Evolutionary conservation across 2,888 invertebrate genomes (phyloP), one percentile per base, ranked within the genome.

Genomic region (Heliconius cydno): DNA sequence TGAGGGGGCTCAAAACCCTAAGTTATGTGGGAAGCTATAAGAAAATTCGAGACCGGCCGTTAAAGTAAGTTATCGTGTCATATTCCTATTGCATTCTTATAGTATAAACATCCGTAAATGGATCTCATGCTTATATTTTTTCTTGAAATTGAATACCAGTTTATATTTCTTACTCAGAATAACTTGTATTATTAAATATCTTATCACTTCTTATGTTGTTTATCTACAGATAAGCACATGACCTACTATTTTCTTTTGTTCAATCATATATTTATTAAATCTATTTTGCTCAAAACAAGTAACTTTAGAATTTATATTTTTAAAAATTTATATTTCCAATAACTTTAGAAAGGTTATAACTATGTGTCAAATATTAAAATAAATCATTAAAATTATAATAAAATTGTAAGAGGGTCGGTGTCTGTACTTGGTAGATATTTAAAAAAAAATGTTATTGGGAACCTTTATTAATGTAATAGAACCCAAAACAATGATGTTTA

Each of bases 11-110:
- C 52, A 89, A 86, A 81, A 92, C 92, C 1, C 87, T 94, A 13
- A 91, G 91, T 85, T 94, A 91, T 85, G 90, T 95, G 41, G 93
- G 92, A 70, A 89, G 90, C 81, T 94, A 92, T 84, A 94, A 89
- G 84, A 93, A 92, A 86, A 85, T 93, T 12, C 88, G 89, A 83
- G 87, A 91, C 84, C 90, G 90, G 78, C 92, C 93, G 5, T 85
- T 90, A 83, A 92, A 89, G 94, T 94, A 82, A 90, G 91, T 90
- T 88, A 86, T 63, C 57, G 80, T 70, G n/a, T 60, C 28, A 19
- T 38, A 30, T 71, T 65, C 10, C 30, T 7, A 9, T 52, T 66
- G 65, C 46, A 68, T 71, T 70, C 30, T 28, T 41, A 10, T 71
- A 34, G n/a, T 63, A 30, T 77, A 78, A 78, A 78, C 78, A 78